Evolutionary conservation across 2,888 invertebrate species (phyloP).

Genomic region (Apotomis capreana): DNA sequence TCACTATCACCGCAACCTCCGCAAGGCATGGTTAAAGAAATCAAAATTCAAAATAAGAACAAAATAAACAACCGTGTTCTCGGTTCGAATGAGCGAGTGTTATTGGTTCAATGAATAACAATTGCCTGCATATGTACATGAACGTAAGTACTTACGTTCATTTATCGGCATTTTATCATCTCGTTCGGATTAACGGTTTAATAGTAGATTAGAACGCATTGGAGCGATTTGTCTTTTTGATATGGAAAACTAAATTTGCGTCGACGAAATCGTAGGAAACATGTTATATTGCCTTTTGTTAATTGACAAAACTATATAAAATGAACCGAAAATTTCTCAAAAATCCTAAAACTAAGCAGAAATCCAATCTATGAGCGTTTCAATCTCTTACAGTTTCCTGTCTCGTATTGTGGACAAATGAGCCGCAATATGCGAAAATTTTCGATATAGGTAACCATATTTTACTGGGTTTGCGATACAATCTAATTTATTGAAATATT

Average conservation of each 20-base stretch:
- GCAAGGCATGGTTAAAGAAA: conserved; percentile 67
- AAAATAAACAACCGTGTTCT: conserved; percentile 31
- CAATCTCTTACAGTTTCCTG: too few species aligned
- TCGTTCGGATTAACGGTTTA: conserved; percentile 41
- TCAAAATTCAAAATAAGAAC: conserved; percentile 49
- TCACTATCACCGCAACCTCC: conserved; percentile 76
- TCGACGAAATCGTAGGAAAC: background rate
- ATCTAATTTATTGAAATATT: too few species aligned
- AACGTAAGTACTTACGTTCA: background rate
- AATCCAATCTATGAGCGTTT: too few species aligned
- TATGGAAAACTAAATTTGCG: background rate
- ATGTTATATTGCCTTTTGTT: background rate
- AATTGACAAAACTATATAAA: too few species aligned
- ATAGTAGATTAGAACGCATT: background rate
- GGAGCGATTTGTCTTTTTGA: conserved; percentile 1
- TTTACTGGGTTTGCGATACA: too few species aligned
- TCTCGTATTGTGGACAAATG: too few species aligned
- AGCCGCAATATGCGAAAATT: too few species aligned
- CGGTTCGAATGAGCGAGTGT: conserved; percentile 39
- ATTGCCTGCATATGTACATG: conserved; percentile 42
- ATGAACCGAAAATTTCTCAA: too few species aligned
- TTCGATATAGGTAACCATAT: too few species aligned
- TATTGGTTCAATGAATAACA: conserved; percentile 40
- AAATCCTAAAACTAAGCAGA: too few species aligned
- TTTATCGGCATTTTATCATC: conserved; percentile 34